Evolutionary conservation across 2,113 vertebrate genomes (phyloP).

Genomic region (Suricata suricatta): DNA sequence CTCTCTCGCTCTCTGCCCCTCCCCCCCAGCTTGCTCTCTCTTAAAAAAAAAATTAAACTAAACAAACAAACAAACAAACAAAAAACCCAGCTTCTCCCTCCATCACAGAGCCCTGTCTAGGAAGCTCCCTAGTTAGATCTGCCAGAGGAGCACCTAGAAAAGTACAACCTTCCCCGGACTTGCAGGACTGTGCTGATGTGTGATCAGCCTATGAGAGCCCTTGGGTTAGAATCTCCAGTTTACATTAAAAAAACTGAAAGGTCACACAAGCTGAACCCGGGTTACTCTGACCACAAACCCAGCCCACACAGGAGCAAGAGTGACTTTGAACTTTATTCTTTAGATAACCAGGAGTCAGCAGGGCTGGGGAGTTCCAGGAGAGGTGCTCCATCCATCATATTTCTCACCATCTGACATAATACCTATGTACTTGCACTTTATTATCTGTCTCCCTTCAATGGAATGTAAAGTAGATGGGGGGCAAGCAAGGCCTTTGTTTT

Average conservation of each 20-base stretch:
- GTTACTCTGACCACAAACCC: neutral
- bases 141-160: neutral
- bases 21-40: no score
- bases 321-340: conserved; percentile 41
- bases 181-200: neutral
- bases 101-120: neutral
- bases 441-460: neutral
- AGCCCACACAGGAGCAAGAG: neutral
- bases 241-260: neutral
- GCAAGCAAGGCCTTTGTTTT: neutral
- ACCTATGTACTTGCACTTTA: neutral
- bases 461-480: neutral
- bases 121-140: neutral
- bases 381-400: neutral
- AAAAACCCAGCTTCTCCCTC: neutral
- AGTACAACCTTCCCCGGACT: neutral
- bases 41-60: no score
- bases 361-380: neutral
- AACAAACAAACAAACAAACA: no score
- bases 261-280: neutral
- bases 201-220: neutral
- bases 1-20: no score
- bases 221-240: neutral
- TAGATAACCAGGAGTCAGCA: neutral
- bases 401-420: neutral